Conservation (phyloP, 92 coral and sea anemone species). For the Umimayanthus chanpuru region DNA sequence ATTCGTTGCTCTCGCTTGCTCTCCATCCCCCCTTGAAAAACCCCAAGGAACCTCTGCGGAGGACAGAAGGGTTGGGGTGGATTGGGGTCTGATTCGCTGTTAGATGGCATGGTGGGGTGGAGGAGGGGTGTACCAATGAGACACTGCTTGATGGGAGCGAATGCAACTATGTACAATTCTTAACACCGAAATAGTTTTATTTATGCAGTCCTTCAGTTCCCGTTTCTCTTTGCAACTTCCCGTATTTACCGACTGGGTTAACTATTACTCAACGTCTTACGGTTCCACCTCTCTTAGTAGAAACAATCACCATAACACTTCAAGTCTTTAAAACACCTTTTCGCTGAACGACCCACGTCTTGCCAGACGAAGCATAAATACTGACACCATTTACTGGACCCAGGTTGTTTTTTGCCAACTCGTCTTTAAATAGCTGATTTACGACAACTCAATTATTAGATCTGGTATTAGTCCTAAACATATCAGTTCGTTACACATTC, state of each 20-base stretch:
- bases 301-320: neutral
- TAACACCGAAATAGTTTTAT: neutral
- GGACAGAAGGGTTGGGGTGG: too few species aligned
- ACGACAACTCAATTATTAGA: neutral
- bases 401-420: neutral
- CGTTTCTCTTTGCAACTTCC: neutral
- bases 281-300: too few species aligned
- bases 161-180: neutral
- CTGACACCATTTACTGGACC: neutral
- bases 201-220: neutral
- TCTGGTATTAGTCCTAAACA: neutral
- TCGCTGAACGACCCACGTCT: neutral
- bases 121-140: too few species aligned
- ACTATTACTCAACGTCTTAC: neutral
- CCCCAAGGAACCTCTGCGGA: too few species aligned
- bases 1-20: too few species aligned
- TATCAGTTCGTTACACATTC: neutral
- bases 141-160: neutral
- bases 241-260: neutral
- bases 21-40: too few species aligned
- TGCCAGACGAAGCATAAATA: neutral
- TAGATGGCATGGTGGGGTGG: neutral
- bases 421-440: neutral
- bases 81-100: too few species aligned
- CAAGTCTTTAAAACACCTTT: neutral